phyloP scores from a whole-genome alignment of 2,888 invertebrate species.

The Panzeria rudis region DNA sequence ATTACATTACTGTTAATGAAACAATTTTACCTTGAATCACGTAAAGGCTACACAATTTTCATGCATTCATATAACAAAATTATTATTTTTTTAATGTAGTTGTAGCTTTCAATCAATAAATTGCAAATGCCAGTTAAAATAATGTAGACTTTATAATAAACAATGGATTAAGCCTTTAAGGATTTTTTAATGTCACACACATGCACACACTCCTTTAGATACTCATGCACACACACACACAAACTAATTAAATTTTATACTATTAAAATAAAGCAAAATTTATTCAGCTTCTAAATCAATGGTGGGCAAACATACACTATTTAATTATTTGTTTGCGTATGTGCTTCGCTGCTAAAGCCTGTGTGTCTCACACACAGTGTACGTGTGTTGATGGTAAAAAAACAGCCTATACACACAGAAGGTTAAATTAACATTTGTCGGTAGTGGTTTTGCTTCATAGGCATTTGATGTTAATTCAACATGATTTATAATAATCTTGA shows the following conservation, averaged over 20 bases:
- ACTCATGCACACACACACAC: neutral
- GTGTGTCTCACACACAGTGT: too few relatives aligned
- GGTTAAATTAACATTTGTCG: too few relatives aligned
- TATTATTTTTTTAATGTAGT: neutral
- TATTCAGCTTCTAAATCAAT: neutral
- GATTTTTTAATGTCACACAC: neutral
- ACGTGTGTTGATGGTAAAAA: too few relatives aligned
- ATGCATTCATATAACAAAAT: neutral
- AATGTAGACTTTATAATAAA: neutral
- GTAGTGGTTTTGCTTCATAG: too few relatives aligned
- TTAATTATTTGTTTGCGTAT: too few relatives aligned
- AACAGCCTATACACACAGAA: too few relatives aligned
- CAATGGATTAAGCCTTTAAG: neutral
- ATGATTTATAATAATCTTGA: too few relatives aligned
- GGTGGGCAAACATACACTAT: too few relatives aligned
- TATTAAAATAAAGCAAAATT: neutral
- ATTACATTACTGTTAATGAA: neutral
- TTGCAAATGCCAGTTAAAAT: neutral
- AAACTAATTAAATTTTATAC: neutral
- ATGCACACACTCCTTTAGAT: neutral
- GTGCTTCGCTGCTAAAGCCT: too few relatives aligned
- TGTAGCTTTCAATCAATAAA: neutral
- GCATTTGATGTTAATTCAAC: too few relatives aligned
- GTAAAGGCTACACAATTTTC: neutral
- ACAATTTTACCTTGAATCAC: slow-evolving; percentile 8